Percentiles rank a stretch among this genome's conserved stretches.
Evolutionary conservation across 2,797 vertebrate species (phyloP).

Genomic region (Adrianichthys oophorus): DNA sequence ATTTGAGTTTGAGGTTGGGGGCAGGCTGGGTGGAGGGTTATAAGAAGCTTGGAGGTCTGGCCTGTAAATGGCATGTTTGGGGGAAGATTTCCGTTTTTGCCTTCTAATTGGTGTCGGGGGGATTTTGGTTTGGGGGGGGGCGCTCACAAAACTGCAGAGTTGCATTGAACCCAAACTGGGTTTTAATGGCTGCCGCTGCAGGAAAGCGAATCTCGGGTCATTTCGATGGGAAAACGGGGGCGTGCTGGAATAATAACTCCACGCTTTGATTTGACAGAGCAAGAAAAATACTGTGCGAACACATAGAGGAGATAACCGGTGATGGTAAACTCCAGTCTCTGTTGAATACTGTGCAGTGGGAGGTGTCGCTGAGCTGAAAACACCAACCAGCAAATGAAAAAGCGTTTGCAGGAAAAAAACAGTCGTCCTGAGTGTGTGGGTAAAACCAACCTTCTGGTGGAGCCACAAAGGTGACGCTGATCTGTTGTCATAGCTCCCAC

Average conservation of each 20-base stretch:
- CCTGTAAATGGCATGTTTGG: constrained; percentile 80
- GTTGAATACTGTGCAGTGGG: constrained; percentile 22
- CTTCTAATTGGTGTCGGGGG: constrained; percentile 78
- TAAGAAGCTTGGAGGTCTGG: constrained; percentile 65
- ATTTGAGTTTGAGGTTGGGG: constrained; percentile 24
- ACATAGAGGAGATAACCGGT: constrained; percentile 63
- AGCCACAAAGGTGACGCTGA: constrained; percentile 45
- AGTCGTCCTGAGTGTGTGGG: constrained; percentile 18
- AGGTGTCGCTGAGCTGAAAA: constrained; percentile 32
- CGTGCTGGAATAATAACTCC: constrained; percentile 71
- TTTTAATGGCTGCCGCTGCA: constrained; percentile 65
- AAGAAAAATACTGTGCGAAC: constrained; percentile 77
- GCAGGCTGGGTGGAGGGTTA: constrained; percentile 15
- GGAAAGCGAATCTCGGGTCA: constrained; percentile 64
- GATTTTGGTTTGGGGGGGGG: constrained; percentile 63
- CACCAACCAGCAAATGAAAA: constrained; percentile 24
- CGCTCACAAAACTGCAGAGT: constrained; percentile 59
- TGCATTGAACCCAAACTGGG: constrained; percentile 65
- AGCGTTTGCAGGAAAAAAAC: constrained; percentile 32
- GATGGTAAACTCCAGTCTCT: constrained; percentile 65
- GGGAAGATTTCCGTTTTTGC: constrained; percentile 75
- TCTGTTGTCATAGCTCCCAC: constrained; percentile 49
- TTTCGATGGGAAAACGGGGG: constrained; percentile 71
- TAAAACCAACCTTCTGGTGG: constrained; percentile 26
- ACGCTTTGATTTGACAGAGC: constrained; percentile 74